phyloP scores from a whole-genome alignment of 2,888 invertebrate genomes.

The Catotricha subobsoleta region DNA sequence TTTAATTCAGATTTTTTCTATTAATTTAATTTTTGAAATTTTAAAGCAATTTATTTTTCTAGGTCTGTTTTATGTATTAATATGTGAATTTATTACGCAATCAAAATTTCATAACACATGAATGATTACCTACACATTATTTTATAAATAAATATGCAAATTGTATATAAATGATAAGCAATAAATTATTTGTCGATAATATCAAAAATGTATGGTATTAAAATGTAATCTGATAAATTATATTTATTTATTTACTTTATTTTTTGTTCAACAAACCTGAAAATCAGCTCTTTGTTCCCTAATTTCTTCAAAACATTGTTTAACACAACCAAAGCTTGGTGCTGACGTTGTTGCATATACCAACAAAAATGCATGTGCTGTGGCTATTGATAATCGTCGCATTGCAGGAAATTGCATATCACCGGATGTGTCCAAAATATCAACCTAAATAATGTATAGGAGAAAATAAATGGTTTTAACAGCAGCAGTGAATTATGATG shows the following conservation, averaged over 20 bases:
- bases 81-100: no score
- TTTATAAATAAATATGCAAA: no score
- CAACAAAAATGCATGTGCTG: constrained; percentile 72
- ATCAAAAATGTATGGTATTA: not conserved
- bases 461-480: not conserved
- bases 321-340: constrained; percentile 52
- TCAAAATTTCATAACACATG: no score
- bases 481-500: no score
- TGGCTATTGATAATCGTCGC: constrained; percentile 70
- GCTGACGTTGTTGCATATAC: constrained; percentile 66
- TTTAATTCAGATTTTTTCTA: no score
- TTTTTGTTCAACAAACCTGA: constrained; percentile 25
- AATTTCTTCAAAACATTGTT: constrained; percentile 64
- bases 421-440: constrained; percentile 66
- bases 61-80: no score
- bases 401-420: constrained; percentile 83
- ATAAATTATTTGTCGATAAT: no score
- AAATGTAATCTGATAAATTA: not conserved
- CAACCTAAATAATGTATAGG: constrained; percentile 31
- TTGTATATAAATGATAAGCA: no score
- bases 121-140: no score
- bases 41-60: no score
- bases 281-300: constrained; percentile 61
- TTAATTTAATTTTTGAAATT: no score
- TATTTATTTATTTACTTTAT: not conserved